Evolutionary conservation across 2,113 vertebrate species (phyloP), one percentile per base, ranked within the genome.

Genomic region (Apodemus sylvaticus): DNA sequence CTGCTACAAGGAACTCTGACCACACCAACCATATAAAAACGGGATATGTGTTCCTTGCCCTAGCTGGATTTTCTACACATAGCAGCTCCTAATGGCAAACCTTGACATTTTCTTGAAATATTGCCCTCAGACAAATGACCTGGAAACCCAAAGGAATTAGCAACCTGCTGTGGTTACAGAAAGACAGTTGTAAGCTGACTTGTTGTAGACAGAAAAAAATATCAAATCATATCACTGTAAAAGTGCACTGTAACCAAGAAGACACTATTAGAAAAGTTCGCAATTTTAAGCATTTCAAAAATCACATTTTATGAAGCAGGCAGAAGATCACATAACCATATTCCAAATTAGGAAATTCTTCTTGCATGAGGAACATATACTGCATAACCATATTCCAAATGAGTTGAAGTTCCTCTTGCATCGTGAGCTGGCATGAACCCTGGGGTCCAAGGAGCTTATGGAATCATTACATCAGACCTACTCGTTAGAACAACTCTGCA

Each of bases 231-330:
- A 16, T 81, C 31, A 70, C 8, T 83, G 42, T 39, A 34, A 39
- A 70, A 78, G 36, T 51, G 12, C 20, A 55, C 24, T 22, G 2
- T 34, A 81, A 71, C 55, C n/a, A 66, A 64, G 58, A 81, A 76
- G 51, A 79, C 1, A 2, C 51, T 78, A 83, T n/a, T 53, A 45
- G 45, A 58, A 79, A 81, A 81, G 13, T 90, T 76, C 16, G 79
- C 14, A 62, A 81, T 22, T 74, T 66, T n/a, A 77, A 88, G 42
- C 45, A 77, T 45, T 66, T 93, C 94, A 39, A 22, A 93, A 90
- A 55, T 78, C n/a, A 60, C 58, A 94, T 90, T 39, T 36, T 71
- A 95, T 66, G 34, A 93, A 24, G 20, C n/a, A 93, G 62, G 76
- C 70, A 45, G 7, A 86, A 60, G 45, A 22, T 64, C 60, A 60